Evolutionary conservation across 2,113 vertebrate genomes (phyloP).

Genomic region (Dipodomys spectabilis): DNA sequence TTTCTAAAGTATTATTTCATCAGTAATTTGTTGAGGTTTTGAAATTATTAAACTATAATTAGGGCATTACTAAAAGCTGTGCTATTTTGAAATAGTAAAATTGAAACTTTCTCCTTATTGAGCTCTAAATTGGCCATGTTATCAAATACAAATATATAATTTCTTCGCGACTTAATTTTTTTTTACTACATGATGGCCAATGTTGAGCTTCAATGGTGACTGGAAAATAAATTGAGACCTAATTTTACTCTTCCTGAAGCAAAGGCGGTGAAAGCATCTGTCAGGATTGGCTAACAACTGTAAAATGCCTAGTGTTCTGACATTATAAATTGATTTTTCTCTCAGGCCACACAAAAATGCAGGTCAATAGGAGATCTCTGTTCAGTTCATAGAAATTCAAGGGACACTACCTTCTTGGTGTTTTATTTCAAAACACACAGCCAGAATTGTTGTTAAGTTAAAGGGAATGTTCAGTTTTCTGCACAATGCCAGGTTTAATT

Average conservation of each 20-base stretch:
- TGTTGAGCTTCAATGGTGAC: background rate
- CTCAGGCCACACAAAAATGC: background rate
- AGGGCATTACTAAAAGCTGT: background rate
- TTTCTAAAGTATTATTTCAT: conserved; percentile 18
- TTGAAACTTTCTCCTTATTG: background rate
- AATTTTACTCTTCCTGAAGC: background rate
- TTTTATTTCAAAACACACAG: background rate
- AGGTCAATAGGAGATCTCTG: background rate
- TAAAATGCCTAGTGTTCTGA: background rate
- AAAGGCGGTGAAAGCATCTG: background rate
- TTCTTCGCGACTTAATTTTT: background rate
- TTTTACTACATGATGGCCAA: background rate
- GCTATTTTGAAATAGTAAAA: conserved; percentile 33
- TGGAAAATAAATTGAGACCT: background rate
- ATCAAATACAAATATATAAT: background rate
- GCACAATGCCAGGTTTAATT: background rate
- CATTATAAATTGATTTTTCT: background rate
- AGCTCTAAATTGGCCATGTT: background rate
- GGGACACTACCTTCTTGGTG: background rate
- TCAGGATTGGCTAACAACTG: background rate
- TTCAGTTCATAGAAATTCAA: background rate
- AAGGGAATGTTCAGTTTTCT: background rate
- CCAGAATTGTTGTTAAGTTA: background rate
- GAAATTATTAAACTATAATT: background rate
- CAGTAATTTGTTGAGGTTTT: conserved; percentile 19